Percentiles rank a stretch among this genome's conserved stretches.
Evolutionary conservation across 2,888 invertebrate species (phyloP).

Genomic region (Hermodice carunculata): DNA sequence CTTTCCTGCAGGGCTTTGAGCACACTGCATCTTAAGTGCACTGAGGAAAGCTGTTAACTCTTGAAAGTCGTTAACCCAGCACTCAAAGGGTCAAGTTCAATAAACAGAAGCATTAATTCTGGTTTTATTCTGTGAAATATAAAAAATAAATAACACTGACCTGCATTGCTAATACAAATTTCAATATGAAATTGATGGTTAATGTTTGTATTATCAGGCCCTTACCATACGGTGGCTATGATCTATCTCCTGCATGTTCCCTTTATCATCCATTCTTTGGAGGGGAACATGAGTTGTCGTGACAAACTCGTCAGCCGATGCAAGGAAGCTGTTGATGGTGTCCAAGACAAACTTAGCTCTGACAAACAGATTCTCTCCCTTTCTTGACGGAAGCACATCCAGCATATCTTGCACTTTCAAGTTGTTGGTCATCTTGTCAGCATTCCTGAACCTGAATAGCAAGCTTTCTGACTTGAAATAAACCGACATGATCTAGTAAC

Average conservation of each 20-base stretch:
- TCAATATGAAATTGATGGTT: neutral
- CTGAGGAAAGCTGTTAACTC: too few species aligned
- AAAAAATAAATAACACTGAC: too few species aligned
- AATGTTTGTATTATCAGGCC: neutral
- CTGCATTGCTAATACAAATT: too few species aligned
- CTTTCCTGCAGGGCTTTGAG: too few species aligned
- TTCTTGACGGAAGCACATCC: slow-evolving; percentile 42
- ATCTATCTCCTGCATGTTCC: slow-evolving; percentile 40
- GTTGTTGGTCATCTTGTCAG: slow-evolving; percentile 42
- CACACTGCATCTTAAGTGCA: too few species aligned
- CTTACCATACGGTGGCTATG: slow-evolving; percentile 44
- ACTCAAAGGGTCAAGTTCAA: too few species aligned
- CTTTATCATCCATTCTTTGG: slow-evolving; percentile 43
- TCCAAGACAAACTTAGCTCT: slow-evolving; percentile 59
- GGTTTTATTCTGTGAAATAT: too few species aligned
- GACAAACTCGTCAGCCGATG: slow-evolving; percentile 58
- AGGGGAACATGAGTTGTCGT: slow-evolving; percentile 56
- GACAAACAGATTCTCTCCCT: slow-evolving; percentile 57
- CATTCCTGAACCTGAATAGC: too few species aligned
- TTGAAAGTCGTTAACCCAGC: too few species aligned
- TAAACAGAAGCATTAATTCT: too few species aligned
- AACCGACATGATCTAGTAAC: too few species aligned
- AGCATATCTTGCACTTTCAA: slow-evolving; percentile 53
- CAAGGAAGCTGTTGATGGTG: slow-evolving; percentile 59
- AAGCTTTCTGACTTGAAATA: too few species aligned